Evolutionary conservation across 2,888 invertebrate species (phyloP).

Genomic region (Tinea trinotella): DNA sequence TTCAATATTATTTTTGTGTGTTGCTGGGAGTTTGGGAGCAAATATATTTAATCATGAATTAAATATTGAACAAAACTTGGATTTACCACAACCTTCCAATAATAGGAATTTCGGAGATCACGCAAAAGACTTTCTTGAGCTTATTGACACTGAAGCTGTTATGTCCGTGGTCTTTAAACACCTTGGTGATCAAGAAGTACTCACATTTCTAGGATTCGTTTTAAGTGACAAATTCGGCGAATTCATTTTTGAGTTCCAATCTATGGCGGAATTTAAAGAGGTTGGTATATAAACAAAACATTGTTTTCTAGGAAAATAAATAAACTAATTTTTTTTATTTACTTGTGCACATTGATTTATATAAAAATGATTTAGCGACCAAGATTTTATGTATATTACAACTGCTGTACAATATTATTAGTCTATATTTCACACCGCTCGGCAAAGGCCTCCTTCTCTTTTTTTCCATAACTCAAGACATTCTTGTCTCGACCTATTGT

Average conservation of each 20-base stretch:
- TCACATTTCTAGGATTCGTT: conserved; percentile 31
- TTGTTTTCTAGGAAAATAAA: conserved; percentile 1
- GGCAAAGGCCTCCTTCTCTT: too few relatives aligned
- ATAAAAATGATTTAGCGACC: too few relatives aligned
- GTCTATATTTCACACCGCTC: too few relatives aligned
- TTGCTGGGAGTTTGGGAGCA: not conserved
- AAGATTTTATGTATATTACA: too few relatives aligned
- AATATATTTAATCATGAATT: not conserved
- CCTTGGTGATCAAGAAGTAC: conserved; percentile 33
- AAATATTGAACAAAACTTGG: conserved; percentile 10
- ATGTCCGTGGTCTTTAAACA: conserved; percentile 29
- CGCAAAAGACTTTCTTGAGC: conserved; percentile 30
- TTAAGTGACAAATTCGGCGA: conserved; percentile 31
- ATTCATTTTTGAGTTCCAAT: conserved; percentile 31
- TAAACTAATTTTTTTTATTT: too few relatives aligned
- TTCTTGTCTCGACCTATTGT: too few relatives aligned
- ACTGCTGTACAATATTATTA: too few relatives aligned
- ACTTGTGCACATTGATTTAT: too few relatives aligned
- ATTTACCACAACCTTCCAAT: not conserved
- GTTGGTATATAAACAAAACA: conserved; percentile 26
- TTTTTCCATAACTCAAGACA: too few relatives aligned
- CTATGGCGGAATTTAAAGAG: conserved; percentile 36
- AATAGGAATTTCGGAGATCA: conserved; percentile 28
- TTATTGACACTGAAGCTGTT: conserved; percentile 32
- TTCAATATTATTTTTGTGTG: conserved; percentile 3